These are phyloP conservation scores for Serranus cabrilla DNA, from an alignment of 2,797 vertebrate genomes.

Conservation along the genomic window DNA sequence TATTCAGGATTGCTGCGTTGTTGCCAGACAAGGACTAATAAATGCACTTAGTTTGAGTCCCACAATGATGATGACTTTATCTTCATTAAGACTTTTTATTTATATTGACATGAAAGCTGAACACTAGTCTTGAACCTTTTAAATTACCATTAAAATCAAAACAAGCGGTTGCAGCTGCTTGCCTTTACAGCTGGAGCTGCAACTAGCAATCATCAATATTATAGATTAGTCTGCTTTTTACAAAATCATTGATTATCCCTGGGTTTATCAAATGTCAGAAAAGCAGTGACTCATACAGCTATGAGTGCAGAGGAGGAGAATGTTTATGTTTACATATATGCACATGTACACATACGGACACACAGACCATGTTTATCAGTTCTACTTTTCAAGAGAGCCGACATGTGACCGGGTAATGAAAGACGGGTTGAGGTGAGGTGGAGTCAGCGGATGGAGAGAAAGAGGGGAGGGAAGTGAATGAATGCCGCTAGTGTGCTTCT, in stretches of 20 bases:
- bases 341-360: constrained; percentile 9
- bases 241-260: too few species aligned
- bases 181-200: constrained; percentile 14
- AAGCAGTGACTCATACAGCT: background rate
- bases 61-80: background rate
- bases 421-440: constrained; percentile 46
- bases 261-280: too few species aligned
- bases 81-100: background rate
- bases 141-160: constrained; percentile 26
- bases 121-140: background rate
- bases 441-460: constrained; percentile 40
- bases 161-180: background rate
- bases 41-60: background rate
- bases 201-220: background rate
- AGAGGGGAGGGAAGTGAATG: constrained; percentile 37
- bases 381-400: constrained; percentile 34
- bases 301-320: constrained; percentile 12
- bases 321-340: constrained; percentile 41
- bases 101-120: background rate
- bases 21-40: background rate
- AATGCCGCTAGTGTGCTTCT: constrained; percentile 62
- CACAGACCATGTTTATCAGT: constrained; percentile 28
- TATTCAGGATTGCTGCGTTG: background rate
- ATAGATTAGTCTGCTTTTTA: too few species aligned
- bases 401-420: constrained; percentile 61